Evolutionary conservation across 2,113 vertebrate species (phyloP), one percentile per base, ranked within the genome.

Genomic region (Trematomus loennbergii): DNA sequence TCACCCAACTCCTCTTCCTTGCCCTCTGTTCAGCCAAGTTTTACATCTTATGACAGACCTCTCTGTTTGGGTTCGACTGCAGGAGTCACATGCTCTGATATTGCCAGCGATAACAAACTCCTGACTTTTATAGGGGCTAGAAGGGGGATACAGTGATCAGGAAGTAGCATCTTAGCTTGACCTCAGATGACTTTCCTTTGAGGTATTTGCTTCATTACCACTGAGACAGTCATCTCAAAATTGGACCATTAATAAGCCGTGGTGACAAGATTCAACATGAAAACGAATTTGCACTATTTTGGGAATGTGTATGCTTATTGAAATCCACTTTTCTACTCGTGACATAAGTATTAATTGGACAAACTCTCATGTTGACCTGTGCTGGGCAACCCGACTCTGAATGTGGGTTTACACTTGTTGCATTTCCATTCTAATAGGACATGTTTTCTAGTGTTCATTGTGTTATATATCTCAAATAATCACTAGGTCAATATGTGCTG

Each of bases 21-120:
- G 59, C 45, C 22, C 54, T 70, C 22, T 13, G 55, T 71, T 33
- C 1, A 2, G 25, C 16, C 64, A 57, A 68, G 63, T 78, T 76
- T 15, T 40, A 40, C 6, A 66, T 68, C 83, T 84, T 77, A 45
- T 87, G 83, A 90, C 79, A 54, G 62, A 80, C 55, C 22, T 75
- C 72, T 25, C 17, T 59, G 36, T 40, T 4, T 29, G 65, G 43
- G 50, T 81, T 58, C 46, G 1, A 59, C 60, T 15, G 1, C 17
- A 25, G 29, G 16, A 52, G 61, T 81, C 83, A 87, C 76, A 81
- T 82, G 76, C 43, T 74, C 55, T 33, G 74, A 77, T 79, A 52
- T 61, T 73, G 75, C 79, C 86, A 54, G 36, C 8, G 36, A 40
- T 40, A 59, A 2, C 0, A 79, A 57, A 83, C 71, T 60, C 33